Conservation (phyloP, 2,113 vertebrate species). For the Crotalus horridus region DNA sequence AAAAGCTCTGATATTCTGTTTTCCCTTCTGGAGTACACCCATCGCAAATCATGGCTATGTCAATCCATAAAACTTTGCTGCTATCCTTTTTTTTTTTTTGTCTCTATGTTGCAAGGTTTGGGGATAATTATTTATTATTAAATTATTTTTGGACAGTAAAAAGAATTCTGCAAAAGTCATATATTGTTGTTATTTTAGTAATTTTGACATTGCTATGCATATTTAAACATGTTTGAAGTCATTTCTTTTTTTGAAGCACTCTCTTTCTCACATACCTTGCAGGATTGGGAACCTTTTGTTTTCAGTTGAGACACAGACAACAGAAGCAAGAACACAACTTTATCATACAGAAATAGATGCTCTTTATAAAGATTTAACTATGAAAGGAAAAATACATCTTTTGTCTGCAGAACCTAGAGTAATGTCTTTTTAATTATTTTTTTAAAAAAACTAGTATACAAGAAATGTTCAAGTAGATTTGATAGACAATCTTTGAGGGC, state of each 20-base stretch:
- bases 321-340: slow-evolving; percentile 92
- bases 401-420: slow-evolving; percentile 93
- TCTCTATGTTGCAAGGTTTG: neutral
- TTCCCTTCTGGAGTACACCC: neutral
- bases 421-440: slow-evolving; percentile 34
- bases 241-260: neutral
- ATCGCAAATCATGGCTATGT: neutral
- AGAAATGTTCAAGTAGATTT: neutral
- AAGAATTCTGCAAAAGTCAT: neutral
- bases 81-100: neutral
- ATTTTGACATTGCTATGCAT: neutral
- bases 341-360: slow-evolving; percentile 96
- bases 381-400: slow-evolving; percentile 89
- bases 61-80: neutral
- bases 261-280: slow-evolving; percentile 14
- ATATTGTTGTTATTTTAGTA: neutral
- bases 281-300: slow-evolving; percentile 96
- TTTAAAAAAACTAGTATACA: neutral
- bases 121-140: neutral
- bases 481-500: neutral
- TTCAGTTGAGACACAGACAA: slow-evolving; percentile 96
- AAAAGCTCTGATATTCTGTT: neutral
- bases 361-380: slow-evolving; percentile 92
- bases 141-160: neutral
- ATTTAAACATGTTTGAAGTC: neutral